Base-by-base conservation (phyloP, 1,140 invertebrate genomes). In the Andricus grossulariae region DNA sequence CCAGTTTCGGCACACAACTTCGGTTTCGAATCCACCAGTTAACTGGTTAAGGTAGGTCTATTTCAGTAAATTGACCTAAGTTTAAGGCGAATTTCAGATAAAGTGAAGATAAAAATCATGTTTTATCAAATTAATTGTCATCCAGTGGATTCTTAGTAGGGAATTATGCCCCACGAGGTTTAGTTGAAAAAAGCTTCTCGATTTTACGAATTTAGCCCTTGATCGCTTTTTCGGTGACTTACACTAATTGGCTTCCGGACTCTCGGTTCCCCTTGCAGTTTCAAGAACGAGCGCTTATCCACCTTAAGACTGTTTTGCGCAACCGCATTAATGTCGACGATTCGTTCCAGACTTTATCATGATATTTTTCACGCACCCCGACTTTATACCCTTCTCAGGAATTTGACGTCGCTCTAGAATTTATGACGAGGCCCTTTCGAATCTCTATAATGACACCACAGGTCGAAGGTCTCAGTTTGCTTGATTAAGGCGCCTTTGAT, bases 401-500 rank as follows among this genome's bases (percentile, higher is more conserved):
- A 72, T 72, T 25, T 21, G 25, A 45, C 39, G 71, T 49, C 25
- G 55, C 57, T 49, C 72, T 71, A 51, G 54, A 82, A 86, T 86
- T 86, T 86, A 86, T 83, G 84, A 84, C 75, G 79, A 76, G 76
- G 82, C 82, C 81, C 81, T 82, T 80, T 83, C 81, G 81, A 83
- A 83, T 85, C 75, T 82, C 81, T 82, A 10, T 55, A 83, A 80
- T 83, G 83, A 80, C 75, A 73, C 76, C 71, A 73, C 74, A 73
- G 77, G 71, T 71, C 19, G 52, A 76, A 60, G 78, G 79, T 82
- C 82, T 77, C 74, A 80, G 82, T 82, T 81, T 75, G 78, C 80
- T 82, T 80, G 82, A 83, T 86, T 84, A 82, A 83, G 81, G 80
- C 80, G 82, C 71, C 77, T 86, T 85, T 86, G 83, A 87, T 86